These are phyloP conservation scores for Gymnocypris eckloni DNA, from an alignment of 2,797 vertebrate genomes.

Conservation along the genomic window DNA sequence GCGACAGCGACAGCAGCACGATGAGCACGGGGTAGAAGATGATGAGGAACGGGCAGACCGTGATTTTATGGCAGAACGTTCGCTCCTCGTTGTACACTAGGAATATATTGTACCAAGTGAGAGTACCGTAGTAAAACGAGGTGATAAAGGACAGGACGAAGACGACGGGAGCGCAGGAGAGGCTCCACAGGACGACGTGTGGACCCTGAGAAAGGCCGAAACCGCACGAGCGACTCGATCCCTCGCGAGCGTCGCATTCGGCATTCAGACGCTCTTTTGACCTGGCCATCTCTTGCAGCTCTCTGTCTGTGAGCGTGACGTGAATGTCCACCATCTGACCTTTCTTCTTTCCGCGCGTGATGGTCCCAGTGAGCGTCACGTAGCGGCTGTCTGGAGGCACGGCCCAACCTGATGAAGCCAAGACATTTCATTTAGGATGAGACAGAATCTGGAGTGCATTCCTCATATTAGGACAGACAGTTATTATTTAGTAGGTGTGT, in stretches of 20 bases:
- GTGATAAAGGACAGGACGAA: slow-evolving; percentile 94
- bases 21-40: slow-evolving; percentile 97
- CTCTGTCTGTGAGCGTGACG: slow-evolving; percentile 91
- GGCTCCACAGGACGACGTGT: slow-evolving; percentile 92
- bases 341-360: slow-evolving; percentile 98
- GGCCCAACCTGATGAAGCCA: slow-evolving; percentile 83
- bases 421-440: neutral
- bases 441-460: neutral
- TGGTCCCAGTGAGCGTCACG: slow-evolving; percentile 96
- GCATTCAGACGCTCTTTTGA: slow-evolving; percentile 85
- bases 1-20: slow-evolving; percentile 88
- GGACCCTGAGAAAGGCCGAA: slow-evolving; percentile 88
- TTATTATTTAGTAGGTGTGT: neutral
- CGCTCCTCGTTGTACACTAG: slow-evolving; percentile 98
- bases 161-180: slow-evolving; percentile 89
- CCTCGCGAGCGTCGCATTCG: slow-evolving; percentile 72
- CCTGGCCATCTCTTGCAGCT: slow-evolving; percentile 90
- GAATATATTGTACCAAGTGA: slow-evolving; percentile 99
- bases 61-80: slow-evolving; percentile 99
- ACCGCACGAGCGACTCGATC: slow-evolving; percentile 79
- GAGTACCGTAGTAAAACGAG: slow-evolving; percentile 98
- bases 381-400: slow-evolving; percentile 92
- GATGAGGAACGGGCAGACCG: slow-evolving; percentile 94
- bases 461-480: neutral
- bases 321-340: slow-evolving; percentile 99